A percentile compares a stretch with the other conserved stretches of the same genome.
phyloP scores from a whole-genome alignment of 2,113 vertebrate genomes.

The Ariopsis seemanni region DNA sequence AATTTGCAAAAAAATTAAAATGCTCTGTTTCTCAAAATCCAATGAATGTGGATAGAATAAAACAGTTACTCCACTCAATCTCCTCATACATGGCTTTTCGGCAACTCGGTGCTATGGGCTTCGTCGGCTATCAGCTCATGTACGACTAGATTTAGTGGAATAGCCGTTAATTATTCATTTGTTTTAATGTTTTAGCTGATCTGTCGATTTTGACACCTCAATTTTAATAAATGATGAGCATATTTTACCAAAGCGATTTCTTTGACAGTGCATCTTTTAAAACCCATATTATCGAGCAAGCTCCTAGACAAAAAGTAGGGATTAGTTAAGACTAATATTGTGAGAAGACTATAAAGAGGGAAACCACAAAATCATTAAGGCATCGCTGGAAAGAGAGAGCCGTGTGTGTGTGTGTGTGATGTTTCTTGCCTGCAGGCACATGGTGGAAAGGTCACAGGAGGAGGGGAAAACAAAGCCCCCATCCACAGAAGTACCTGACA shows the following conservation, averaged over 20 bases:
- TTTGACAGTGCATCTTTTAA: neutral
- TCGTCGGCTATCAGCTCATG: too few relatives aligned
- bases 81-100: too few relatives aligned
- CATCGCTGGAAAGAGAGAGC: conserved; percentile 5
- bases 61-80: too few relatives aligned
- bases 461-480: conserved; percentile 39
- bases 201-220: neutral
- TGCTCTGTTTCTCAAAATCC: too few relatives aligned
- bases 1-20: too few relatives aligned
- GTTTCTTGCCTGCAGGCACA: conserved; percentile 58
- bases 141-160: too few relatives aligned
- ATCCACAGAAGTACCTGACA: conserved; percentile 49
- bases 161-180: too few relatives aligned
- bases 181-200: too few relatives aligned
- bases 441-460: conserved; percentile 56
- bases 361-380: conserved; percentile 12
- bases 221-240: neutral
- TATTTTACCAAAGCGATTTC: neutral
- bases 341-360: neutral
- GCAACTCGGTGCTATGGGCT: too few relatives aligned
- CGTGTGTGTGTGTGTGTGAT: conserved; percentile 44
- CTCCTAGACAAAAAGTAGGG: neutral
- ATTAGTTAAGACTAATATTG: neutral
- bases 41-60: too few relatives aligned
- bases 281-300: neutral